Percentiles rank a stretch among this genome's conserved stretches.
Evolutionary conservation across 2,113 vertebrate species (phyloP).

Genomic region (Syngnathoides biaculeatus): DNA sequence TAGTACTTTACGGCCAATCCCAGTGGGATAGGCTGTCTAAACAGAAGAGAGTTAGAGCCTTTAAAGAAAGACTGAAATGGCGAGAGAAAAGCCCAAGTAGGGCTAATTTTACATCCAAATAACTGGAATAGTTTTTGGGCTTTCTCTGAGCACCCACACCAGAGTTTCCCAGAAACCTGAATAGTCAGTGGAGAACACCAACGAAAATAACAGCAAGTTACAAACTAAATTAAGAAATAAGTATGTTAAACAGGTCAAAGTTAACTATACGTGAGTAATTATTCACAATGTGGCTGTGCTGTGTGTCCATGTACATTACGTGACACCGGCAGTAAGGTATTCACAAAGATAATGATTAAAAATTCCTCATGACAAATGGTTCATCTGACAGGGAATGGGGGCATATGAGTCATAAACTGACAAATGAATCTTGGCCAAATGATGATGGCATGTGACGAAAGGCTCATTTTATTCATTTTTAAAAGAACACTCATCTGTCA

Average conservation of each 20-base stretch:
- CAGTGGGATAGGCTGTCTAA: conserved; percentile 58
- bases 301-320: conserved; percentile 24
- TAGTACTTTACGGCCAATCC: conserved; percentile 45
- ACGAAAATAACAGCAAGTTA: conserved; percentile 5
- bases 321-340: conserved; percentile 30
- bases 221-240: not conserved
- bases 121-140: conserved; percentile 54
- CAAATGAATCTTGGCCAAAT: conserved; percentile 21
- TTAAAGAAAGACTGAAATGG: conserved; percentile 54
- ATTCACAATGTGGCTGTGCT: conserved; percentile 1
- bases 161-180: conserved; percentile 68
- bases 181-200: conserved; percentile 23
- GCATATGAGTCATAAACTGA: conserved; percentile 2
- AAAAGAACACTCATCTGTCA: not conserved
- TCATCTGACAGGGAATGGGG: conserved; percentile 4
- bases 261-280: not conserved
- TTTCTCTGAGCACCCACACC: conserved; percentile 62
- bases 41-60: conserved; percentile 59
- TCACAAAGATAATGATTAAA: conserved; percentile 50
- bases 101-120: conserved; percentile 68
- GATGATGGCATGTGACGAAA: conserved; percentile 5
- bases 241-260: not conserved
- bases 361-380: conserved; percentile 20
- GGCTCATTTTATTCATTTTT: not conserved
- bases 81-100: conserved; percentile 43